A percentile compares a stretch with the other conserved stretches of the same genome.
phyloP scores from a whole-genome alignment of 2,888 invertebrate species.

The Philaethria dido region DNA sequence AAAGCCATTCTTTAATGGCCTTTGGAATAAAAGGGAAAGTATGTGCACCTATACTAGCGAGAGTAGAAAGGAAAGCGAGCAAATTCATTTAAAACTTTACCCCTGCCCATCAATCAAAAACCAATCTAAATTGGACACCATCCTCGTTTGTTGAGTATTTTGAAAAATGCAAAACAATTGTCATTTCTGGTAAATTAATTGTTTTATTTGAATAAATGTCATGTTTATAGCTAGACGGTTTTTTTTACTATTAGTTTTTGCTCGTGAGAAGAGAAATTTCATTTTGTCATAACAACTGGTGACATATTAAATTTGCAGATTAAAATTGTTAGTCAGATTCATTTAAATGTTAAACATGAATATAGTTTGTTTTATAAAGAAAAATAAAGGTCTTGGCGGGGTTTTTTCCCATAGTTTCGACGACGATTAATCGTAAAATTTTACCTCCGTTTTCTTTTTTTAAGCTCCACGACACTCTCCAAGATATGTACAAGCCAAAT shows the following conservation, averaged over 20 bases:
- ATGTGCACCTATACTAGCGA: background rate
- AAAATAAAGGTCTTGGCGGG: no score
- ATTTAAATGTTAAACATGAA: no score
- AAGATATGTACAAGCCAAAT: no score
- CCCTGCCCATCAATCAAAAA: constrained; percentile 74
- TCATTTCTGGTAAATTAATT: constrained; percentile 34
- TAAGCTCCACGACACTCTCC: no score
- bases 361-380: no score
- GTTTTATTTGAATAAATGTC: constrained; percentile 26
- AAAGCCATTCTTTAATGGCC: background rate
- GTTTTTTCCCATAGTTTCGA: no score
- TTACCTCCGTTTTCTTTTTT: no score
- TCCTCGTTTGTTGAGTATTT: constrained; percentile 57
- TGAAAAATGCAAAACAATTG: constrained; percentile 46
- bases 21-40: constrained; percentile 4
- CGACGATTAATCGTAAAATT: no score
- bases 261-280: background rate
- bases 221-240: background rate
- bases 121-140: constrained; percentile 74
- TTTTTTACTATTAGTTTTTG: background rate
- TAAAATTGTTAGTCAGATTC: no score
- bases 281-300: no score
- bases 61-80: constrained; percentile 11
- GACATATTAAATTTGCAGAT: no score
- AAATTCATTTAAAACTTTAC: constrained; percentile 71